Evolutionary conservation across 2,113 vertebrate species (phyloP), one percentile per base, ranked within the genome.

Genomic region (Atlantisia rogersi): DNA sequence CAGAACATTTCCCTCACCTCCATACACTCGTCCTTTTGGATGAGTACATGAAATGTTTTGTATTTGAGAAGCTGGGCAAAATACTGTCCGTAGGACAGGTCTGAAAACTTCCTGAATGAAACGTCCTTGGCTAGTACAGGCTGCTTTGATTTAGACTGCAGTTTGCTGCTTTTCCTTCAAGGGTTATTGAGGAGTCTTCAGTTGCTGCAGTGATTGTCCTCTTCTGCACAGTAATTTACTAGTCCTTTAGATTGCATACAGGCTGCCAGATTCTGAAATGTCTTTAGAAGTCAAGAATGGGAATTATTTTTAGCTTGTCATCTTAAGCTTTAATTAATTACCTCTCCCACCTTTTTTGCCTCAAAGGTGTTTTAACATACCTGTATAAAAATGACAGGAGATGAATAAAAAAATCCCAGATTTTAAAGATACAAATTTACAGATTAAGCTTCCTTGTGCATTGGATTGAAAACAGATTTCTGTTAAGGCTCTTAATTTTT

Each of bases 121-220:
- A 18, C 42, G 39, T 63, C 42, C 69, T 92, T 53, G 73, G 85
- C 32, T 56, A 81, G 31, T 60, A 60, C 11, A 75, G 59, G 31
- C 32, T 77, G 39, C 73, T 94, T 88, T 88, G 78, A 85, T 76
- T 95, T 53, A 88, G 46, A 15, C 40, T 88, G 75, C 31, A 58
- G 20, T 82, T 96, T 75, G 26, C 29, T 84, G 35, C 62, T 82
- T 91, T 92, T 82, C 48, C 37, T 82, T 52, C 69, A 76, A 76
- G 62, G 65, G 73, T 64, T 91, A 60, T 11, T 76, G 74, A 74
- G 35, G 35, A 80, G 12, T 85, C 46, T 82, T 94, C 32, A 48
- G 2, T 59, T 68, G 40, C 53, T 87, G 37, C 15, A 79, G 67
- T 50, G 81, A 58, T 85, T 82, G 44, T 82, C 74, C 44, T 65